Percentiles rank a stretch among this genome's conserved stretches.
phyloP scores from a whole-genome alignment of 1,140 invertebrate genomes.

The Sarcophaga bullata region DNA sequence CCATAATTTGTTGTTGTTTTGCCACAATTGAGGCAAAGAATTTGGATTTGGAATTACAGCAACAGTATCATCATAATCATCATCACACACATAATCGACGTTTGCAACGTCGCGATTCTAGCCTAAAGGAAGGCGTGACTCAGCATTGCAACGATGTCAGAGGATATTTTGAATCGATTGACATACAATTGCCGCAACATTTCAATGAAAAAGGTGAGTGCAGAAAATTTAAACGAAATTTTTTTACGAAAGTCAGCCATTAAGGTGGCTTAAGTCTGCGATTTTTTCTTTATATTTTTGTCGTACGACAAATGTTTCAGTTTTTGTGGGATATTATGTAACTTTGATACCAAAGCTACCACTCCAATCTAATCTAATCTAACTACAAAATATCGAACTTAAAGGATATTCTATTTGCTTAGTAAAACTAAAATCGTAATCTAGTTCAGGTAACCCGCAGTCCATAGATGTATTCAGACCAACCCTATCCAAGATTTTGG shows the following conservation, averaged over 20 bases:
- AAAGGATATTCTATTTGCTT: too few relatives aligned
- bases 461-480: too few relatives aligned
- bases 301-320: too few relatives aligned
- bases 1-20: conserved; percentile 4
- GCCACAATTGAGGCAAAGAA: conserved; percentile 25
- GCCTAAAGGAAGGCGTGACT: conserved; percentile 38
- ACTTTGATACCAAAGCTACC: too few relatives aligned
- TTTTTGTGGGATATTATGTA: too few relatives aligned
- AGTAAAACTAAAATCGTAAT: too few relatives aligned
- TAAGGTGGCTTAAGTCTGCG: too few relatives aligned
- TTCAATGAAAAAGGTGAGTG: conserved; percentile 60
- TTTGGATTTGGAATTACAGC: conserved; percentile 33
- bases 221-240: background rate
- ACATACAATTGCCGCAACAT: conserved; percentile 57
- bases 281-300: too few relatives aligned
- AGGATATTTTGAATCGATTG: conserved; percentile 61
- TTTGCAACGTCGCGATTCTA: conserved; percentile 59
- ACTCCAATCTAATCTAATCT: too few relatives aligned
- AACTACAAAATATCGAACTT: too few relatives aligned
- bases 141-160: conserved; percentile 57
- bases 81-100: conserved; percentile 56
- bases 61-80: conserved; percentile 44
- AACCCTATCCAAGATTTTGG: too few relatives aligned
- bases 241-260: background rate
- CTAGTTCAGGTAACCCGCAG: too few relatives aligned